These are phyloP conservation scores for Scaptomyza tumidula DNA, from an alignment of 2,888 invertebrate genomes.

Conservation along the genomic window DNA sequence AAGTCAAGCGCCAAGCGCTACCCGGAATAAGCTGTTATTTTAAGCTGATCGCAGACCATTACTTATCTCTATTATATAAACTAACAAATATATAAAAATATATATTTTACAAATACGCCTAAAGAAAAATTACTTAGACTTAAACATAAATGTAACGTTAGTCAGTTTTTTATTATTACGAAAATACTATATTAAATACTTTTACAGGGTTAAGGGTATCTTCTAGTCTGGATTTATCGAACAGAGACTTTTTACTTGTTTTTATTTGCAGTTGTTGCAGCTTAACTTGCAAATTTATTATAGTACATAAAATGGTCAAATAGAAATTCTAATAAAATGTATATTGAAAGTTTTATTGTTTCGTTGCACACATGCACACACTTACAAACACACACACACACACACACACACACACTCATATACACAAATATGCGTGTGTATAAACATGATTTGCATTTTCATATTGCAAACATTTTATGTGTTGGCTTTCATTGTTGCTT, in stretches of 20 bases:
- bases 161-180: too few relatives aligned
- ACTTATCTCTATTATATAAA: too few relatives aligned
- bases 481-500: constrained; percentile 10
- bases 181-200: too few relatives aligned
- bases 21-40: too few relatives aligned
- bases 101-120: too few relatives aligned
- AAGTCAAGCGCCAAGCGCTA: too few relatives aligned
- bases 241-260: constrained; percentile 20
- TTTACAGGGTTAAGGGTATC: too few relatives aligned
- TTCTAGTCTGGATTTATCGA: too few relatives aligned
- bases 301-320: constrained; percentile 61
- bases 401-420: constrained; percentile 6
- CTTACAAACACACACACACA: constrained; percentile 7
- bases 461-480: constrained; percentile 53
- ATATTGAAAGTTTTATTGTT: constrained; percentile 77
- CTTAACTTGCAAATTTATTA: constrained; percentile 66
- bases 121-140: too few relatives aligned
- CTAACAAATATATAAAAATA: too few relatives aligned
- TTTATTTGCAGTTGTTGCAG: constrained; percentile 39
- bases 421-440: not conserved
- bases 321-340: constrained; percentile 72
- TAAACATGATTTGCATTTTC: constrained; percentile 63
- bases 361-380: constrained; percentile 23
- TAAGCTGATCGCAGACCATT: too few relatives aligned
- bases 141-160: too few relatives aligned